Evolutionary conservation across 2,888 invertebrate genomes (phyloP).

Genomic region (Drosophila heteroneura): DNA sequence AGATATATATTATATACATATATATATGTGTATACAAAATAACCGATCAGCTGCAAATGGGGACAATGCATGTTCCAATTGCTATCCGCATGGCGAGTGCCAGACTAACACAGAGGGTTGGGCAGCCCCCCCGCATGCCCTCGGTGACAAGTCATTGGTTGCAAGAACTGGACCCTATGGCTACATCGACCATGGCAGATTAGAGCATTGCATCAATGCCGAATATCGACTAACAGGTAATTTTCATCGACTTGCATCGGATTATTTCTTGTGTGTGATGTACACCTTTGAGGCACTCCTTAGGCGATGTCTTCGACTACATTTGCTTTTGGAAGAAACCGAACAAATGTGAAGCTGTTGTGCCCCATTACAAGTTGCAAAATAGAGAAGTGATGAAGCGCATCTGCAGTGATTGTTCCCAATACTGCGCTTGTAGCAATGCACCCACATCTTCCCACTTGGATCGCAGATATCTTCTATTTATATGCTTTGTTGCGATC

Average conservation of each 20-base stretch:
- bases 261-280: not conserved
- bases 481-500: not conserved
- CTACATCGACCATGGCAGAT: not conserved
- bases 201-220: not conserved
- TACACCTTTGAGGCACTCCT: not conserved
- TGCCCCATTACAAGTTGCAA: slow-evolving; percentile 8
- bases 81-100: not conserved
- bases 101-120: not conserved
- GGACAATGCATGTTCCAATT: slow-evolving; percentile 4
- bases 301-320: not conserved
- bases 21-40: not conserved
- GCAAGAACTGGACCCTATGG: not conserved
- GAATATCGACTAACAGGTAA: slow-evolving; percentile 6
- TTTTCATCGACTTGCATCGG: not conserved
- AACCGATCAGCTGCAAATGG: not conserved
- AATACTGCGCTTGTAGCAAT: not conserved
- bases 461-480: not conserved
- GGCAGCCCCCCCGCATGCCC: not conserved
- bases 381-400: not conserved
- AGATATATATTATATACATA: not conserved
- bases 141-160: not conserved
- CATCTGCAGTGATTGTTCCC: not conserved
- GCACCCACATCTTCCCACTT: not conserved
- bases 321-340: slow-evolving; percentile 10
- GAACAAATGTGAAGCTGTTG: not conserved